Evolutionary conservation across 2,888 invertebrate species (phyloP), one percentile per base, ranked within the genome.

Genomic region (Clanis bilineata): DNA sequence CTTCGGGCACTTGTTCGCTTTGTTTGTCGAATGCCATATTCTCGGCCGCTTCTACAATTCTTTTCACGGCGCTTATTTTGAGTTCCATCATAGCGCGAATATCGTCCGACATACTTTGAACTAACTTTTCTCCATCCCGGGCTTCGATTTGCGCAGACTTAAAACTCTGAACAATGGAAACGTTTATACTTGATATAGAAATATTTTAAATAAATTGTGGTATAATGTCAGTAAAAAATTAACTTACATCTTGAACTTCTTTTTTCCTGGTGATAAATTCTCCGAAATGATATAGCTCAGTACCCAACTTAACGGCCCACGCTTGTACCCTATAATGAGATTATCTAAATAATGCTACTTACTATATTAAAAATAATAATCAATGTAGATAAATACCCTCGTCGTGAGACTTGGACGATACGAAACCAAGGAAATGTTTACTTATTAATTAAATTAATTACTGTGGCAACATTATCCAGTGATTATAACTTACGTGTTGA

Each of bases 11-110:
- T 0, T 86, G 84, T 66, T 92, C 92, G 61, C 80, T 90, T 76
- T 92, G 92, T 77, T 91, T 92, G 65, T 91, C 91, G 66, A 95
- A 93, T 0, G 97, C 96, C 79, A 96, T 95, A 68, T 96, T 95
- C 81, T 98, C 97, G 0, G 97, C 97, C 6, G 96, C 95, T 82
- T 97, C 97, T 90, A 97, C 97, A 74, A 98, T 97, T 74, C 97
- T 93, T 91, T 95, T 94, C 32, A 98, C 96, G 9, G 98, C 97
- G 70, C 96, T 96, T 64, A 97, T 96, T 93, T 97, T 97, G 44
- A 96, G 94, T 67, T 96, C 96, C 95, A 97, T 96, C 96, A 98
- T 97, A 58, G 94, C 95, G 76, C 96, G 95, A 62, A 98, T 96
- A 73, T 97, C 96, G 68, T 95, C 95, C 9, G 96, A 95, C 92